Evolutionary conservation across 2,797 vertebrate genomes (phyloP).

Genomic region (Hypotaenidia philippensis): DNA sequence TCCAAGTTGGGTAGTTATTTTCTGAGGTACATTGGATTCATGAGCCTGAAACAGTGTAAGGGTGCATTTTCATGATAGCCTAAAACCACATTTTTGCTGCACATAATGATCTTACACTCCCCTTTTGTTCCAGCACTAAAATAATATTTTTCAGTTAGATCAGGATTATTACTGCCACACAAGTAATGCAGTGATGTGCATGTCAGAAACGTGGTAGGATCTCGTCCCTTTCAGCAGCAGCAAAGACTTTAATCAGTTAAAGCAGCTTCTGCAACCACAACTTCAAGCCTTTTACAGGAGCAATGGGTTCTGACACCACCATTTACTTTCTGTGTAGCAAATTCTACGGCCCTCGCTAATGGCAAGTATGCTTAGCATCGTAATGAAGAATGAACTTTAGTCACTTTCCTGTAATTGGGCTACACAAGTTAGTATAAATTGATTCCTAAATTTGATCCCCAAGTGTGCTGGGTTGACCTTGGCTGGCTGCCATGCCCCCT

Average conservation of each 20-base stretch:
- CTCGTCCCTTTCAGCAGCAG: background rate
- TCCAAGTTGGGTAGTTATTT: background rate
- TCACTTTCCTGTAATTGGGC: background rate
- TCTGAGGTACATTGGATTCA: background rate
- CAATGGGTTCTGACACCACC: background rate
- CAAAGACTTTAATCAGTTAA: background rate
- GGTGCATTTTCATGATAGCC: background rate
- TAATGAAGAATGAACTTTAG: background rate
- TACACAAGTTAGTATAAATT: background rate
- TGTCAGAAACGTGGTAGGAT: background rate
- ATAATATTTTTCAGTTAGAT: background rate
- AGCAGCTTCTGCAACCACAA: constrained; percentile 10
- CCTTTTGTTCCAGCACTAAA: constrained; percentile 5
- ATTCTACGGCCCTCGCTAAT: background rate
- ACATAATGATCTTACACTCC: background rate
- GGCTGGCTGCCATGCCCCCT: background rate
- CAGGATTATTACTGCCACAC: background rate
- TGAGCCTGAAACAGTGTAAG: background rate
- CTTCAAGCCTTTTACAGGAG: background rate
- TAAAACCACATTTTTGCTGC: background rate
- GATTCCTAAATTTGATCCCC: background rate
- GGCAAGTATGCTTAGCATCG: background rate
- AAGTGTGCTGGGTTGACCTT: background rate
- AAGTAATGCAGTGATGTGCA: background rate
- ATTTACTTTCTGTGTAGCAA: background rate